Base-by-base conservation (phyloP, 2,888 invertebrate genomes). In the Conomelus anceps region DNA sequence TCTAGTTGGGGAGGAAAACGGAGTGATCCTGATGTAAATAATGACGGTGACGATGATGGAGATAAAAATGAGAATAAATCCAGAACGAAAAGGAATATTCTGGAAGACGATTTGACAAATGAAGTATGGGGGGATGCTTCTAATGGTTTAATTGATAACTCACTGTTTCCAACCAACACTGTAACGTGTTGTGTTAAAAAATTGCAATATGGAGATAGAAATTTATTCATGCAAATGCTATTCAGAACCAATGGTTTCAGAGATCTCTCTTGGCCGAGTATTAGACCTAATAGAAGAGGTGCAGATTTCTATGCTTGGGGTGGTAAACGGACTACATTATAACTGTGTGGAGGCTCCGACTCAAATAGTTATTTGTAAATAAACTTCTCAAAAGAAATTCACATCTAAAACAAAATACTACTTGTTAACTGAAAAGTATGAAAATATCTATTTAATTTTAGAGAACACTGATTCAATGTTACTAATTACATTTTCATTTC, bases 271-370 rank as follows among this genome's bases (percentile, higher is more conserved):
- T 86, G 86, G 86, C 86, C 86, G 3, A 86, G 26, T 26, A 86
- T 90, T n/a, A 91, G 90, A 23, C 86, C 89, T 22, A 90, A 89
- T n/a, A 86, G 91, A 88, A 88, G 90, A 87, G 90, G 90, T 41
- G 89, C 89, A 11, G 90, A 90, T 85, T 91, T 91, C 89, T 91
- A 90, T 63, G 89, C 90, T 7, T 93, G 93, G 91, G 93, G 93
- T 22, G 91, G 91, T 9, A 91, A 92, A 85, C 93, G 93, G 22
- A 26, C 86, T 26, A 11, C 24, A 23, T 86, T 86, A 86, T 86
- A 86, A 86, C 86, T 26, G 24, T 24, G 22, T 86, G 20, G 29
- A 26, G 22, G 26, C n/a, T n/a, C 3, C 85, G 17, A 85, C 9
- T 85, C 22, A 85, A 22, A 20, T n/a, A 63, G 63, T n/a, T 63